Conservation (phyloP, 2,113 vertebrate species). For the Fukomys damarensis region DNA sequence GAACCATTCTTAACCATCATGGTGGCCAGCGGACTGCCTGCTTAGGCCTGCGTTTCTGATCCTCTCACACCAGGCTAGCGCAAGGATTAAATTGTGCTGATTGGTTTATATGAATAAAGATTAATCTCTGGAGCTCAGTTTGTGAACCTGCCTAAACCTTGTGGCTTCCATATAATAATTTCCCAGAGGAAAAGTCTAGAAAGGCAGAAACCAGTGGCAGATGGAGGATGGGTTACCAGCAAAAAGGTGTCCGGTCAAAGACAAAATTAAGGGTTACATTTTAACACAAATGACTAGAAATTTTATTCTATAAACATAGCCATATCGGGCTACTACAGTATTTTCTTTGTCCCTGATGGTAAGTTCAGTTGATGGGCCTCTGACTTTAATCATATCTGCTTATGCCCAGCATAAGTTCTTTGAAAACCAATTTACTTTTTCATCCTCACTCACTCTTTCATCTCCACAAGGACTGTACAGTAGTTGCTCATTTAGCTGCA, state of each 20-base stretch:
- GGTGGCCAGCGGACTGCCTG: neutral
- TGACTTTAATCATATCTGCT: neutral
- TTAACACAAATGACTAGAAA: neutral
- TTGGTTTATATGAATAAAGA: neutral
- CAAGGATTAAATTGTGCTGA: neutral
- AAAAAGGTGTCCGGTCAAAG: neutral
- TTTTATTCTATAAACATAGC: neutral
- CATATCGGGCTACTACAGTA: neutral
- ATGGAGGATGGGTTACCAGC: neutral
- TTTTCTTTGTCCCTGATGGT: neutral
- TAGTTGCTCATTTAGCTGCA: neutral
- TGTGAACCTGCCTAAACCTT: neutral
- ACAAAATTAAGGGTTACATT: conserved; percentile 2
- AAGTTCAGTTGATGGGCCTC: neutral
- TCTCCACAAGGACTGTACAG: neutral
- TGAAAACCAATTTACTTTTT: neutral
- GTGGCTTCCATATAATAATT: neutral
- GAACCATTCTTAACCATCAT: neutral
- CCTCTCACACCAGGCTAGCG: neutral
- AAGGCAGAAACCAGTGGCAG: neutral
- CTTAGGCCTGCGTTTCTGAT: neutral
- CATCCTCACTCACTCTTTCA: neutral
- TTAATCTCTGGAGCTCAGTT: neutral
- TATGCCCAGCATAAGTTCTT: neutral
- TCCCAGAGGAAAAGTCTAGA: conserved; percentile 7